Conservation (phyloP, 2,113 vertebrate species). For the Otolemur garnettii region DNA sequence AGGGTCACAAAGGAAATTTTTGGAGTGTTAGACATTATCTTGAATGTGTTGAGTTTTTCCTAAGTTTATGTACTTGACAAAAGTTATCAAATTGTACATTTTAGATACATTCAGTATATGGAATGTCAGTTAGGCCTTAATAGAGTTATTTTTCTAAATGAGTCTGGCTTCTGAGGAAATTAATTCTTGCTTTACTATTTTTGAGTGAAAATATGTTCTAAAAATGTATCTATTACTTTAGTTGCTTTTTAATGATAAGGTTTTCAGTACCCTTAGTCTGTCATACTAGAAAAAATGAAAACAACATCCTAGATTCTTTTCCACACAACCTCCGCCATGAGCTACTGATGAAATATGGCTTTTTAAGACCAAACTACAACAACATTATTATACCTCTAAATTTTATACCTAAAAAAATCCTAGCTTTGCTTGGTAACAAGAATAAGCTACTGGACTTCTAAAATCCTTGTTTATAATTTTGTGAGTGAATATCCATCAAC, state of each 20-base stretch:
- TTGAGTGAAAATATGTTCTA: not conserved
- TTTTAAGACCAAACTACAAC: not conserved
- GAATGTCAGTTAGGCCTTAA: not conserved
- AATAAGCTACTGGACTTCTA: not conserved
- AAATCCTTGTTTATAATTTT: not conserved
- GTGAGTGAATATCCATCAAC: not conserved
- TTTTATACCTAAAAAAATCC: too few species aligned
- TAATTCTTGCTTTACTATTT: not conserved
- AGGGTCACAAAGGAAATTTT: not conserved
- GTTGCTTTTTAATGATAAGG: not conserved
- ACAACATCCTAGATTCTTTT: not conserved
- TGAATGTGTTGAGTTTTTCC: not conserved
- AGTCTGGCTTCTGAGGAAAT: not conserved
- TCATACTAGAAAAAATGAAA: not conserved
- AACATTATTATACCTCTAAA: not conserved
- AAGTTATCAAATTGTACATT: not conserved
- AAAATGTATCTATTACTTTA: not conserved
- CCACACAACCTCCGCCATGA: not conserved
- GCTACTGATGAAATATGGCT: not conserved
- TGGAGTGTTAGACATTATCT: not conserved
- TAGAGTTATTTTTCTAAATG: not conserved
- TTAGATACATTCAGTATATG: not conserved
- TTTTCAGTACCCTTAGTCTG: not conserved
- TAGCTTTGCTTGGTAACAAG: not conserved
- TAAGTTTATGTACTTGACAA: not conserved